Evolutionary conservation across 2,797 vertebrate species (phyloP), one percentile per base, ranked within the genome.

Genomic region (Cossypha heuglini): DNA sequence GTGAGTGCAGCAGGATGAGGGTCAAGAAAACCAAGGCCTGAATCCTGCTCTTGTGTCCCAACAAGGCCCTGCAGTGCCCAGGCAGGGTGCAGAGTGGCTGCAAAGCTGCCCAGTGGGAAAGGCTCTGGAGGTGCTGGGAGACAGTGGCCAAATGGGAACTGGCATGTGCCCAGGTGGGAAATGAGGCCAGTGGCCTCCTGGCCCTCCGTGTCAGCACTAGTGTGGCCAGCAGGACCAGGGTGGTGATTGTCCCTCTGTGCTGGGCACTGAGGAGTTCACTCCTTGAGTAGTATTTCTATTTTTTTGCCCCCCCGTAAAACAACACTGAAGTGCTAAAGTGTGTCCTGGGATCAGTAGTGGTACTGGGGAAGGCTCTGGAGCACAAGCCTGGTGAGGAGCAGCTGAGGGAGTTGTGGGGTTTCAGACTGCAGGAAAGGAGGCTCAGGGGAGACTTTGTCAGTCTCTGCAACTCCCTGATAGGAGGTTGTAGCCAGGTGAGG

Each of bases 291-390:
- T 33, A 3, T 24, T 28, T 49, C 1, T 5, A 2, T 2, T 3
- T 26, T 5, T 52, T 43, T 15, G 13, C 12, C 7, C 9, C 4
- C 9, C 17, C 40, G 18, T 42, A 42, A 42, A 3, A 26, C 6
- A 29, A 29, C 13, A 10, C 3, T 29, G 29, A 38, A 13, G 5
- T 46, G 12, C 3, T 28, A 12, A 11, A 17, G 9, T 0, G 0
- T 37, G 5, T n/a, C 33, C 1, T 2, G 2, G 19, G 5, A 18
- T 9, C 5, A 9, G 9, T 11, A 22, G 4, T 0, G 0, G 22
- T 5, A 11, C 12, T 38, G 19, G 18, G 18, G n/a, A 38, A 13
- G 16, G 13, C 3, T 38, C 10, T 33, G 29, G 24, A 29, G 11
- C 6, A 16, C 6, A 1, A 21, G 35, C 5, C 9, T 26, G 4